These are phyloP conservation scores for Rhagonycha fulva DNA, from an alignment of 2,888 invertebrate genomes.

Conservation along the genomic window DNA sequence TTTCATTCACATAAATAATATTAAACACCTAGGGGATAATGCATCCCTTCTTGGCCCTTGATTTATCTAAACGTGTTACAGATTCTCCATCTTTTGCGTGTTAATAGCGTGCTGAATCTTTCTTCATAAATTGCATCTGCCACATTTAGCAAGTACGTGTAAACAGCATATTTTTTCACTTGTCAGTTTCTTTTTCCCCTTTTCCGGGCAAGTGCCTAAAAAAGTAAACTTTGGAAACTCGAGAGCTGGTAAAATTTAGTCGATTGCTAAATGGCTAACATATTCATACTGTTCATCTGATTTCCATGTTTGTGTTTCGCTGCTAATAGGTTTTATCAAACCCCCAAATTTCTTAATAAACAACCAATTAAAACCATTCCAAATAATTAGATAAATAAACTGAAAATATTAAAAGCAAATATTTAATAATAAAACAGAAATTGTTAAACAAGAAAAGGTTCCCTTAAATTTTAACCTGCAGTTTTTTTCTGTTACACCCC, in stretches of 20 bases:
- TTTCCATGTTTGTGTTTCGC: too few species aligned
- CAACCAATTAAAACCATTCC: not conserved
- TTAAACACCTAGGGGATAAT: not conserved
- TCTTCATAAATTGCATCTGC: not conserved
- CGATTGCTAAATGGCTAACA: too few species aligned
- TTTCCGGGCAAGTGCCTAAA: not conserved
- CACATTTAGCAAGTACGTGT: not conserved
- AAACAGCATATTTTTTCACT: not conserved
- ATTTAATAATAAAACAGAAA: not conserved
- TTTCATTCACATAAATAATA: not conserved
- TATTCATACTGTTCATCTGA: too few species aligned
- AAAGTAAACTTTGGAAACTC: not conserved
- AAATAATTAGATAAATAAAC: not conserved
- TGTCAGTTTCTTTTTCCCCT: not conserved
- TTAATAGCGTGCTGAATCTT: not conserved
- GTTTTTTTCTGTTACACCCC: conserved; percentile 18
- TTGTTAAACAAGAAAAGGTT: conserved; percentile 8
- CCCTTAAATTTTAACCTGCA: conserved; percentile 9
- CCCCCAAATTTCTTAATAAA: not conserved
- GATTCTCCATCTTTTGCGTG: not conserved
- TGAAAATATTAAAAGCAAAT: not conserved
- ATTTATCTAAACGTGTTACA: not conserved
- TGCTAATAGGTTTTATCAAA: not conserved
- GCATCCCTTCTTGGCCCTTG: not conserved
- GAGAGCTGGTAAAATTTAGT: not conserved